phyloP scores from a whole-genome alignment of 2,888 invertebrate genomes.

The Drosophila mimica region DNA sequence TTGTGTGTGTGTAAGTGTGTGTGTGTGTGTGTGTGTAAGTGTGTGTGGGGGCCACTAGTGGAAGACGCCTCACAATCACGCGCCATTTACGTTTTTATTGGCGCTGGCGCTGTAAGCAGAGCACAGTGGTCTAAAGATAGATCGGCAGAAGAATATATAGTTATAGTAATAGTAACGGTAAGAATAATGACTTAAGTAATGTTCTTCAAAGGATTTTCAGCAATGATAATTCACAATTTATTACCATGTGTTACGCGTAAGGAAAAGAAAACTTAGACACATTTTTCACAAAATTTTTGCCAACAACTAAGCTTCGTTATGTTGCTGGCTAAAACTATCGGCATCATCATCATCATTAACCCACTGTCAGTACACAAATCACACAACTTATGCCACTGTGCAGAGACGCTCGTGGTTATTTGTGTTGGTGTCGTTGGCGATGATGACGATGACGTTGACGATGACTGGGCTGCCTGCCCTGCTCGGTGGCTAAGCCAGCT shows the following conservation, averaged over 20 bases:
- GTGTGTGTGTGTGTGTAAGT: constrained; percentile 23
- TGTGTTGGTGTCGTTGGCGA: constrained; percentile 56
- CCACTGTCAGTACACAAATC: constrained; percentile 1
- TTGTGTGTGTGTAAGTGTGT: constrained; percentile 22
- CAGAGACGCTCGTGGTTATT: constrained; percentile 38
- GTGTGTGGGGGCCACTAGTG: constrained; percentile 46
- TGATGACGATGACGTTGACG: constrained; percentile 58
- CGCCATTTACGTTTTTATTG: constrained; percentile 77
- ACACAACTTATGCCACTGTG: constrained; percentile 40
- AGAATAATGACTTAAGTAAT: background rate
- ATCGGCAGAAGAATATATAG: background rate
- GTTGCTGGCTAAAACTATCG: background rate
- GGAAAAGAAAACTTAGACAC: background rate
- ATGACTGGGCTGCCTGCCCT: constrained; percentile 55
- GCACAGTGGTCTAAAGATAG: constrained; percentile 48
- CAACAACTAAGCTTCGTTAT: background rate
- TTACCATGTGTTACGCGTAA: background rate
- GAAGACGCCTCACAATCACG: constrained; percentile 78
- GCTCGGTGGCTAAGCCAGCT: constrained; percentile 56
- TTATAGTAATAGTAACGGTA: background rate
- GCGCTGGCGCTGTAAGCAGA: constrained; percentile 66
- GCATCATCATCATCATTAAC: background rate
- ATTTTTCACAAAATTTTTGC: background rate
- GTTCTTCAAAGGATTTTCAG: background rate
- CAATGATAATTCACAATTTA: background rate